Percentiles rank a stretch among this genome's conserved stretches.
Conservation (phyloP, 2,113 vertebrate species). For the Protomyctophum bolini region DNA sequence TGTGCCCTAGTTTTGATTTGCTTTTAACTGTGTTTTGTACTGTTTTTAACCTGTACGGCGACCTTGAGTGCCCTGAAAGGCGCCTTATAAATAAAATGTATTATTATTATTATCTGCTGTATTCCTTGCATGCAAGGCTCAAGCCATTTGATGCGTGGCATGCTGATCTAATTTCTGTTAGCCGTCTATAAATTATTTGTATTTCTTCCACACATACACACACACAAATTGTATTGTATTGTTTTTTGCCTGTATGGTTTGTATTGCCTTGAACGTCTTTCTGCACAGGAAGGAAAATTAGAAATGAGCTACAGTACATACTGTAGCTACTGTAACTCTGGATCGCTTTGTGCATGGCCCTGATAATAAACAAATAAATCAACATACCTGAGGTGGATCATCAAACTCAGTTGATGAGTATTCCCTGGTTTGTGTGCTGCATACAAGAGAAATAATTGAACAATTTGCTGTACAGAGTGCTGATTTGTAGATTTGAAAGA, state of each 20-base stretch:
- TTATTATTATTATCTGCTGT: too few species aligned
- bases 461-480: not conserved
- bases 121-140: not conserved
- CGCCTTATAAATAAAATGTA: too few species aligned
- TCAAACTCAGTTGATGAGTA: slow-evolving; percentile 37
- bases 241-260: too few species aligned
- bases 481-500: too few species aligned
- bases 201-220: not conserved
- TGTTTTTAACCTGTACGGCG: too few species aligned
- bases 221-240: too few species aligned
- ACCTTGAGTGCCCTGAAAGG: too few species aligned
- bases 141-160: not conserved
- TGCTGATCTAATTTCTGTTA: not conserved
- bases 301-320: too few species aligned
- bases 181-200: not conserved
- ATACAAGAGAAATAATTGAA: slow-evolving; percentile 14
- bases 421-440: slow-evolving; percentile 59
- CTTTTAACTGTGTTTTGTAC: too few species aligned
- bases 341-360: not conserved
- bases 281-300: too few species aligned
- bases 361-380: not conserved
- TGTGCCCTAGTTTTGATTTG: too few species aligned
- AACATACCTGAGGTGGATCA: slow-evolving; percentile 67
- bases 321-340: not conserved
- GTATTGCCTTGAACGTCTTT: too few species aligned